phyloP scores from a whole-genome alignment of 1,140 invertebrate genomes.

The Orussus abietinus region DNA sequence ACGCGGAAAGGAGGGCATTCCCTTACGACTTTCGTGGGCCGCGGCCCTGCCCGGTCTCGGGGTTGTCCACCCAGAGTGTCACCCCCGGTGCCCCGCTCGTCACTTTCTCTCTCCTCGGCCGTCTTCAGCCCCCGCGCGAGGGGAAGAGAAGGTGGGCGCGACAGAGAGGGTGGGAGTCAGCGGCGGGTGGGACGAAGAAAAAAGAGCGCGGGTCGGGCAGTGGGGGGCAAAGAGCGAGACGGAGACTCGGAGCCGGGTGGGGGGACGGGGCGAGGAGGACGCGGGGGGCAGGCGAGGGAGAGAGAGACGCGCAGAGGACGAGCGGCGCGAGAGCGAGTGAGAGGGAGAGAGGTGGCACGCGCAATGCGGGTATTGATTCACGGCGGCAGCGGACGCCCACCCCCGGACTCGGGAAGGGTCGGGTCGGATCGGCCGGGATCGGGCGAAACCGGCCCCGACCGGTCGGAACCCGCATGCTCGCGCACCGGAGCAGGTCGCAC shows the following conservation, averaged over 20 bases:
- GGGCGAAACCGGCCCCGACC: constrained; percentile 44
- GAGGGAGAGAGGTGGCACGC: constrained; percentile 47
- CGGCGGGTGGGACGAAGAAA: constrained; percentile 24
- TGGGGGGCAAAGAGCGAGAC: constrained; percentile 36
- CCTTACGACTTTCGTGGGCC: constrained; percentile 15
- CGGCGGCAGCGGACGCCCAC: constrained; percentile 43
- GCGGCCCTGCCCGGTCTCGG: constrained; percentile 15
- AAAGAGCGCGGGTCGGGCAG: constrained; percentile 33
- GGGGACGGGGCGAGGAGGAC: constrained; percentile 27
- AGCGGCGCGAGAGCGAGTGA: constrained; percentile 26
- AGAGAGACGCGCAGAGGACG: constrained; percentile 24
- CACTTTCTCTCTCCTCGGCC: constrained; percentile 24
- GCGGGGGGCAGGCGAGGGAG: constrained; percentile 44
- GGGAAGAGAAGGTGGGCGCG: constrained; percentile 18
- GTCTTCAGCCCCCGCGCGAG: constrained; percentile 12
- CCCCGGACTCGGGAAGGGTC: constrained; percentile 35
- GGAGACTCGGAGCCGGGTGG: constrained; percentile 43
- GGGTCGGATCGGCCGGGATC: no score
- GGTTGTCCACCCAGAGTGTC: constrained; percentile 6
- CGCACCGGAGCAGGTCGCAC: constrained; percentile 12
- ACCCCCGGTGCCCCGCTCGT: constrained; percentile 13
- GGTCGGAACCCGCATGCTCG: constrained; percentile 20
- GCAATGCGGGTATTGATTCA: constrained; percentile 56
- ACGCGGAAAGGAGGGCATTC: constrained; percentile 7
- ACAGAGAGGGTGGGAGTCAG: constrained; percentile 12